Percentiles rank a stretch among this genome's conserved stretches.
Conservation (phyloP, 1,140 invertebrate species). For the Antheraea pernyi region DNA sequence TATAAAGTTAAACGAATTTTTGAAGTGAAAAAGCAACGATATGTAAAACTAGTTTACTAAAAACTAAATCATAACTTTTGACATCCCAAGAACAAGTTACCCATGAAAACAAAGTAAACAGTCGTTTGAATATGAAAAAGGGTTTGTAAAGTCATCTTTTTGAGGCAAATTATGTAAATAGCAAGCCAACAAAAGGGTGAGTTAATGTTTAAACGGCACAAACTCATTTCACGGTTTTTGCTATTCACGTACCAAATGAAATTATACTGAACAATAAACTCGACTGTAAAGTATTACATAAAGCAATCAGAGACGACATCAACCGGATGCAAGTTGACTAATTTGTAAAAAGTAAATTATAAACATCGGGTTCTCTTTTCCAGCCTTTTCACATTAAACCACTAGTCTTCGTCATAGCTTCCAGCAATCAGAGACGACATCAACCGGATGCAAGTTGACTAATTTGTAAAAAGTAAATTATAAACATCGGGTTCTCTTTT, state of each 20-base stretch:
- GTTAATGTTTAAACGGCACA: slow-evolving; percentile 16
- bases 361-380: neutral
- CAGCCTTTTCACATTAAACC: neutral
- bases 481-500: neutral
- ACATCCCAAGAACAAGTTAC: neutral
- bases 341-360: slow-evolving; percentile 1
- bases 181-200: slow-evolving; percentile 15
- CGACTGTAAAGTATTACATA: slow-evolving; percentile 9
- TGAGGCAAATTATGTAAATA: slow-evolving; percentile 18
- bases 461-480: neutral
- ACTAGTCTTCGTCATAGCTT: neutral
- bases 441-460: slow-evolving; percentile 8
- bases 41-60: too few relatives aligned
- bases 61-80: neutral
- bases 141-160: slow-evolving; percentile 12
- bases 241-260: slow-evolving; percentile 13
- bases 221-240: slow-evolving; percentile 18
- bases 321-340: slow-evolving; percentile 7
- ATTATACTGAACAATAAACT: slow-evolving; percentile 11
- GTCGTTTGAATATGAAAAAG: neutral
- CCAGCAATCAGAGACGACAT: slow-evolving; percentile 8
- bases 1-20: too few relatives aligned
- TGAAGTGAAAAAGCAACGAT: too few relatives aligned
- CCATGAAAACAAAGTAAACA: neutral
- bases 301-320: slow-evolving; percentile 11